Conservation (phyloP, 1,140 invertebrate species). For the Drosophila athabasca region DNA sequence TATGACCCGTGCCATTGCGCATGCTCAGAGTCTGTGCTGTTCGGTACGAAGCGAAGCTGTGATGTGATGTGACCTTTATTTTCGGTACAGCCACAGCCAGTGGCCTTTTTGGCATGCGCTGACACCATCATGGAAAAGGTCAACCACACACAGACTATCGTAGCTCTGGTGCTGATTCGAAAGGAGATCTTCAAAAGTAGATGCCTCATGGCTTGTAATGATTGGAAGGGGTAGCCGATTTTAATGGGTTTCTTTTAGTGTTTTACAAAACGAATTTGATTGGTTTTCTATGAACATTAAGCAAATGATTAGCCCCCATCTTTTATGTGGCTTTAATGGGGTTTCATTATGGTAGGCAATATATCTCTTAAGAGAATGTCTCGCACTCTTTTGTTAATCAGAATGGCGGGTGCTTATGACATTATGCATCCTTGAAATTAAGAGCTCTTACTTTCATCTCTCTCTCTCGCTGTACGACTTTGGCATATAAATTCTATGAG, state of each 20-base stretch:
- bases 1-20: slow-evolving; percentile 44
- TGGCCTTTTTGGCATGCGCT: slow-evolving; percentile 55
- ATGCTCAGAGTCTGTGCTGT: slow-evolving; percentile 53
- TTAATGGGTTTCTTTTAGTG: slow-evolving; percentile 11
- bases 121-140: slow-evolving; percentile 28
- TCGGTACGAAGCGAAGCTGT: slow-evolving; percentile 30
- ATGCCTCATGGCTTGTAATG: slow-evolving; percentile 15
- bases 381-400: neutral
- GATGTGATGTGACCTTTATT: slow-evolving; percentile 47
- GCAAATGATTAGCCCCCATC: too few relatives aligned
- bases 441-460: slow-evolving; percentile 42
- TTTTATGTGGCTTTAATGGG: too few relatives aligned
- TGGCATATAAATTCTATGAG: slow-evolving; percentile 37
- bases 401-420: slow-evolving; percentile 13
- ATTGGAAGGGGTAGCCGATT: neutral
- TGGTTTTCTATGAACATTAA: slow-evolving; percentile 2
- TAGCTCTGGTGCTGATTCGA: neutral
- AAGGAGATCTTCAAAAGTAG: slow-evolving; percentile 1
- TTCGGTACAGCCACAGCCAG: slow-evolving; percentile 1
- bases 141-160: slow-evolving; percentile 17
- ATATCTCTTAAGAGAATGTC: too few relatives aligned
- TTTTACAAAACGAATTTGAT: slow-evolving; percentile 1
- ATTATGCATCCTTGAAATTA: slow-evolving; percentile 50
- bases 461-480: neutral
- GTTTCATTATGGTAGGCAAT: too few relatives aligned